Evolutionary conservation across 2,888 invertebrate genomes (phyloP).

Genomic region (Caenorhabditis sp.): DNA sequence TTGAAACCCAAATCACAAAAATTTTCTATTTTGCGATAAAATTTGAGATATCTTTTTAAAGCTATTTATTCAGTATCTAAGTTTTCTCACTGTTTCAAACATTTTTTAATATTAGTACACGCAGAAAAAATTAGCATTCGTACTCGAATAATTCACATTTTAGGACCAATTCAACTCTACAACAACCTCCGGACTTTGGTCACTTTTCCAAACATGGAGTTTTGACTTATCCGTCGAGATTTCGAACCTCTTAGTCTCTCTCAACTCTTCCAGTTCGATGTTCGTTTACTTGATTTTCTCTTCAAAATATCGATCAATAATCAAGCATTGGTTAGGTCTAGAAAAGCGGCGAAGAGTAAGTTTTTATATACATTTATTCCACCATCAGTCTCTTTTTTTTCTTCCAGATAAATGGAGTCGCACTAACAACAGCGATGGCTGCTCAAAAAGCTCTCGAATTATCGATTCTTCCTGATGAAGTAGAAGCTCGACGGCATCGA

Average conservation of each 20-base stretch:
- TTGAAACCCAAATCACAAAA: too few species aligned
- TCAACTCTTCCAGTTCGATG: slow-evolving; percentile 69
- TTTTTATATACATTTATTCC: too few species aligned
- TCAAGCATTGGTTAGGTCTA: slow-evolving; percentile 67
- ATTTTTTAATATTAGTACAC: too few species aligned
- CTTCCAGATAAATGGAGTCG: slow-evolving; percentile 67
- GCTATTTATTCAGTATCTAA: too few species aligned
- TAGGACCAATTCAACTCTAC: slow-evolving; percentile 6
- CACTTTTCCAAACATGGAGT: slow-evolving; percentile 21
- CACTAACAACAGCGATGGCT: slow-evolving; percentile 67
- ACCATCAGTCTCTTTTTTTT: too few species aligned
- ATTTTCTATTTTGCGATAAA: too few species aligned
- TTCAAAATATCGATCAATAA: slow-evolving; percentile 66
- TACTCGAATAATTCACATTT: slow-evolving; percentile 20
- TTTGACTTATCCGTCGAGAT: slow-evolving; percentile 63
- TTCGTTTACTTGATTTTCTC: slow-evolving; percentile 69
- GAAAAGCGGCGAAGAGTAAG: slow-evolving; percentile 52
- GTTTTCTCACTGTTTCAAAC: too few species aligned
- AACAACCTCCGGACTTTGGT: slow-evolving; percentile 1
- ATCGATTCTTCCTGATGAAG: slow-evolving; percentile 68
- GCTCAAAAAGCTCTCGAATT: slow-evolving; percentile 67
- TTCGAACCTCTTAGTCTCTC: slow-evolving; percentile 66
- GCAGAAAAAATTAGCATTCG: too few species aligned
- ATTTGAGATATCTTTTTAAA: too few species aligned
- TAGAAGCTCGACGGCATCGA: slow-evolving; percentile 43